Evolutionary conservation across 2,888 invertebrate genomes (phyloP).

Genomic region (Torymus texanus): DNA sequence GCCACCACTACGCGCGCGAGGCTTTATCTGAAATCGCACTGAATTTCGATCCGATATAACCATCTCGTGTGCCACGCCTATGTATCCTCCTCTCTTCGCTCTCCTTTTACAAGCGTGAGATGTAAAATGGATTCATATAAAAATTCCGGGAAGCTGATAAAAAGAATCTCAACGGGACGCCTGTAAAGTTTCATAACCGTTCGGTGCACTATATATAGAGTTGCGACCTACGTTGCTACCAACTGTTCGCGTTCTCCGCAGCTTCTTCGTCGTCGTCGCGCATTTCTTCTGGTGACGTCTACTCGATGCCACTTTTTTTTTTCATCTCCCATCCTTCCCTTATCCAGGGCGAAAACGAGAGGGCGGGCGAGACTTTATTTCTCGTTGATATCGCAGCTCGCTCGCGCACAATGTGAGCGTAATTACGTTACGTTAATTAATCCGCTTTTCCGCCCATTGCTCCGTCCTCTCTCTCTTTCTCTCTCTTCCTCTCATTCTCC

Average conservation of each 20-base stretch:
- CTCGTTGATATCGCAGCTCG: slow-evolving; percentile 50
- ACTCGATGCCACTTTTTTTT: not conserved
- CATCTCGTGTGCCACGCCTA: not conserved
- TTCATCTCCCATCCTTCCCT: not conserved
- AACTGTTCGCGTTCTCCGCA: not conserved
- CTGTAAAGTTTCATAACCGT: slow-evolving; percentile 42
- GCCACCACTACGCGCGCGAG: no score
- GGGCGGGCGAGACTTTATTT: slow-evolving; percentile 33
- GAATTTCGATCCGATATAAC: slow-evolving; percentile 31
- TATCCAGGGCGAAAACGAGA: slow-evolving; percentile 5
- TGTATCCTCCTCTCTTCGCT: not conserved
- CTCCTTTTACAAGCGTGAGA: slow-evolving; percentile 22
- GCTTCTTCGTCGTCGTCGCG: not conserved
- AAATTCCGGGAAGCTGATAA: slow-evolving; percentile 33
- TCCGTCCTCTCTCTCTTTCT: slow-evolving; percentile 17
- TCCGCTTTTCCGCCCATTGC: slow-evolving; percentile 57
- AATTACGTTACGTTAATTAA: slow-evolving; percentile 69
- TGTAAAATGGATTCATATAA: slow-evolving; percentile 40
- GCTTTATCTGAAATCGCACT: slow-evolving; percentile 26
- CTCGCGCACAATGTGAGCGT: slow-evolving; percentile 58
- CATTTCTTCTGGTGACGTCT: not conserved
- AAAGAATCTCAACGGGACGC: slow-evolving; percentile 28
- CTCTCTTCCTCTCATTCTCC: slow-evolving; percentile 40
- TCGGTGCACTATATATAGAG: slow-evolving; percentile 19
- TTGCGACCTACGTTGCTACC: not conserved